Evolutionary conservation across 2,888 invertebrate species (phyloP).

Genomic region (Ceriagrion tenellum): DNA sequence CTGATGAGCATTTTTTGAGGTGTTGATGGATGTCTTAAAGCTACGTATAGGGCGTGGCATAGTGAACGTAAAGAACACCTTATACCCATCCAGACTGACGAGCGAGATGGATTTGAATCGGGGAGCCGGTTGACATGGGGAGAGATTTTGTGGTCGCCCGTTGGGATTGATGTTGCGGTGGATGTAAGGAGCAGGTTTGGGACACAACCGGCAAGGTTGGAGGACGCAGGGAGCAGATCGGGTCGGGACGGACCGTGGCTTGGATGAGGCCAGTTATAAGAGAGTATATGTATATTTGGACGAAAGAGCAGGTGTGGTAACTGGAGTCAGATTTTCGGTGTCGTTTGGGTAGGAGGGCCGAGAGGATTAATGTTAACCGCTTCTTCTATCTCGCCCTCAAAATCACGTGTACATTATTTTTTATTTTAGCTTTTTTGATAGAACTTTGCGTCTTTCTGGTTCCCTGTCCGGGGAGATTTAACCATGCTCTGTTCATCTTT

Average conservation of each 20-base stretch:
- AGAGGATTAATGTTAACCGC: not conserved
- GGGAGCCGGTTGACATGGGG: conserved; percentile 29
- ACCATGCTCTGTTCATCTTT: too few species aligned
- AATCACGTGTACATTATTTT: not conserved
- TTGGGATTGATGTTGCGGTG: conserved; percentile 50
- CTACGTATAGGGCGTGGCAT: not conserved
- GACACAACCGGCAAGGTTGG: not conserved
- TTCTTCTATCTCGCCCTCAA: not conserved
- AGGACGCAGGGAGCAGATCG: not conserved
- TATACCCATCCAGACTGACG: not conserved
- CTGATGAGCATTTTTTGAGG: not conserved
- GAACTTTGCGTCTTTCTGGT: not conserved
- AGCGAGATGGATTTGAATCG: not conserved
- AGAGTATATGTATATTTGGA: not conserved
- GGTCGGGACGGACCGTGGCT: not conserved
- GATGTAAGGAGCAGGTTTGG: conserved; percentile 51
- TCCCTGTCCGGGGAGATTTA: too few species aligned
- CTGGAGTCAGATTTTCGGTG: conserved; percentile 7
- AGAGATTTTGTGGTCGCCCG: conserved; percentile 57
- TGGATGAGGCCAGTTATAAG: not conserved
- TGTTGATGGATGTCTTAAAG: not conserved
- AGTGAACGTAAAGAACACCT: not conserved
- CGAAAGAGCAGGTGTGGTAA: not conserved
- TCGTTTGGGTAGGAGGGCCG: not conserved
- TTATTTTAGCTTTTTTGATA: not conserved